Conservation (phyloP, 2,888 invertebrate species). For the Neocrepidodera transversa region DNA sequence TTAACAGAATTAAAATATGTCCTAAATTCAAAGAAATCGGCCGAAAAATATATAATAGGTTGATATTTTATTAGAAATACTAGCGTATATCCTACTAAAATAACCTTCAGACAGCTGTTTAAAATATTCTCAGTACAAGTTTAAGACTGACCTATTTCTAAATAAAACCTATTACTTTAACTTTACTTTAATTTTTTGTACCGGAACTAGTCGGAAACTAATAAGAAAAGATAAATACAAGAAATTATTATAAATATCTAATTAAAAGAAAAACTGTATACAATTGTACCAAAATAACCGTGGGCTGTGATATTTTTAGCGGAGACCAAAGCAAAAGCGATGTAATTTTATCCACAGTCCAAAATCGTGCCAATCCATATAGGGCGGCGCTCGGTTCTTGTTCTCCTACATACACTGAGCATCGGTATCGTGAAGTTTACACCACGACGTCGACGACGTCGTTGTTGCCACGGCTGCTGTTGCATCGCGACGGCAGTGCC, state of each 20-base stretch:
- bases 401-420: slow-evolving; percentile 32
- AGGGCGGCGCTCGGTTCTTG: slow-evolving; percentile 57
- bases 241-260: slow-evolving; percentile 55
- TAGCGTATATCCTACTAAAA: too few species aligned
- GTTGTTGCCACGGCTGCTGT: slow-evolving; percentile 18
- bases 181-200: too few species aligned
- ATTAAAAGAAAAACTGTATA: slow-evolving; percentile 58
- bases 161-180: too few species aligned
- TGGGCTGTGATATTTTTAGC: slow-evolving; percentile 60
- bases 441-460: slow-evolving; percentile 43
- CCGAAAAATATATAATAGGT: too few species aligned
- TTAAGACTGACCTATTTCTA: too few species aligned
- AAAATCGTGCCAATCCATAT: slow-evolving; percentile 61
- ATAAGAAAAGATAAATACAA: slow-evolving; percentile 30
- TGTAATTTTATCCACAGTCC: slow-evolving; percentile 61
- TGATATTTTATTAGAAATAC: too few species aligned
- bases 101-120: too few species aligned
- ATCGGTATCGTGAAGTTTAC: slow-evolving; percentile 39
- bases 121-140: too few species aligned
- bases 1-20: too few species aligned
- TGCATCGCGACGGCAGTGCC: slow-evolving; percentile 10
- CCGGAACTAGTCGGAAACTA: not conserved
- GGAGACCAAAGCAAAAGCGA: slow-evolving; percentile 60
- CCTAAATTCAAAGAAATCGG: too few species aligned
- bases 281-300: slow-evolving; percentile 60